phyloP scores from a whole-genome alignment of 2,797 vertebrate genomes.

The Ataeniobius toweri region DNA sequence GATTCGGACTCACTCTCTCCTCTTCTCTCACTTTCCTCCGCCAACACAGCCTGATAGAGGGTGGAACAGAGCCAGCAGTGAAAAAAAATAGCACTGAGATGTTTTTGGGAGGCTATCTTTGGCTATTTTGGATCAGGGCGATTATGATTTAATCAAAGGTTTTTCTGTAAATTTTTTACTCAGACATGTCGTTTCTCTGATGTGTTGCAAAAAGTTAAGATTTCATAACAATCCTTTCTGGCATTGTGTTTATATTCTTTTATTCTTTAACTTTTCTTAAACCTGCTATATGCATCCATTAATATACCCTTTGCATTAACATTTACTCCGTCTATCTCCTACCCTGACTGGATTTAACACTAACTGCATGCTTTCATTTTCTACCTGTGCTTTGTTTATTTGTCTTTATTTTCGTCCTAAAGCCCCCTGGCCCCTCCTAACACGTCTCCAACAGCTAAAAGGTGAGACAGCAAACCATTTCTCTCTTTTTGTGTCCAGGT shows the following conservation, averaged over 20 bases:
- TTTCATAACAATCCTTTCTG: background rate
- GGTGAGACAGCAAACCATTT: slow-evolving; percentile 76
- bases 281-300: slow-evolving; percentile 14
- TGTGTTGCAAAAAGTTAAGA: slow-evolving; percentile 13
- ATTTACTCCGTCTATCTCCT: slow-evolving; percentile 20
- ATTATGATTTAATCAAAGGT: slow-evolving; percentile 21
- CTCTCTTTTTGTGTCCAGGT: slow-evolving; percentile 27
- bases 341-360: slow-evolving; percentile 35
- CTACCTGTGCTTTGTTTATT: slow-evolving; percentile 63
- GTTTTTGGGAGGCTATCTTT: slow-evolving; percentile 38
- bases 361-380: slow-evolving; percentile 67
- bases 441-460: slow-evolving; percentile 78
- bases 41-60: slow-evolving; percentile 69
- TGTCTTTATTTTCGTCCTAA: slow-evolving; percentile 70
- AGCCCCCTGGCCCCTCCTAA: slow-evolving; percentile 80
- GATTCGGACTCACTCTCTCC: slow-evolving; percentile 54
- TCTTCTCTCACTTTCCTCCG: slow-evolving; percentile 65
- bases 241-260: slow-evolving; percentile 16
- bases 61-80: slow-evolving; percentile 63
- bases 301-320: slow-evolving; percentile 32
- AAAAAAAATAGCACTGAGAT: slow-evolving; percentile 22
- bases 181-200: slow-evolving; percentile 20
- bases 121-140: slow-evolving; percentile 24
- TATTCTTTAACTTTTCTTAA: slow-evolving; percentile 20
- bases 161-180: slow-evolving; percentile 12